Evolutionary conservation across 2,797 vertebrate genomes (phyloP).

Genomic region (Epinephelus malabaricus): DNA sequence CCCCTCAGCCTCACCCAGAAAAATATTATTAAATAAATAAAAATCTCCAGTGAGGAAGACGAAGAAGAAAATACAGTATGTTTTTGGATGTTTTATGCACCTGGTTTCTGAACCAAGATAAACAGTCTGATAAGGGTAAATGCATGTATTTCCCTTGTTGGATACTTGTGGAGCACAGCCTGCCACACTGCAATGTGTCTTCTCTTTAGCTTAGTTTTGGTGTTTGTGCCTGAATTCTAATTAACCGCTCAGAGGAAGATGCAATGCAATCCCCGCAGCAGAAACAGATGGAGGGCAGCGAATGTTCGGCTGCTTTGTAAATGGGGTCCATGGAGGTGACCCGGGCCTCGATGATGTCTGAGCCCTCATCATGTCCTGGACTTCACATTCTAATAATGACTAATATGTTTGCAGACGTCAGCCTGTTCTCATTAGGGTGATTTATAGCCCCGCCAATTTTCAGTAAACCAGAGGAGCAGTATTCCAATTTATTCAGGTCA

Average conservation of each 20-base stretch:
- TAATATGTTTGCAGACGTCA: slow-evolving; percentile 73
- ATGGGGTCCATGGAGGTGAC: slow-evolving; percentile 35
- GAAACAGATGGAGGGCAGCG: slow-evolving; percentile 35
- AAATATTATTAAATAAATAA: background rate
- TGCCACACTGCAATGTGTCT: background rate
- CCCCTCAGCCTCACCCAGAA: background rate
- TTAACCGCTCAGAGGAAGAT: slow-evolving; percentile 11
- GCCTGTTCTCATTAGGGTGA: slow-evolving; percentile 72
- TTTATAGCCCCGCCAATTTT: slow-evolving; percentile 64
- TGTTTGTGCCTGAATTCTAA: slow-evolving; percentile 22
- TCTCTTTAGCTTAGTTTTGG: background rate
- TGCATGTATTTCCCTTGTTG: background rate
- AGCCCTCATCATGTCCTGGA: slow-evolving; percentile 63
- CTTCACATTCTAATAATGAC: slow-evolving; percentile 73
- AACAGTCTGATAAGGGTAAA: background rate
- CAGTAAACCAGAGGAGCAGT: slow-evolving; percentile 60
- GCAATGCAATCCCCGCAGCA: background rate
- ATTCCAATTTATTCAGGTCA: slow-evolving; percentile 72
- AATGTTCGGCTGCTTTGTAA: slow-evolving; percentile 33
- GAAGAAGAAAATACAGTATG: background rate
- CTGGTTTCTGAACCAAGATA: slow-evolving; percentile 7
- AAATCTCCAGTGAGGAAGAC: background rate
- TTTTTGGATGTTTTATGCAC: background rate
- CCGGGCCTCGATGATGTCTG: slow-evolving; percentile 30
- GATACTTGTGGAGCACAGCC: background rate